Percentiles rank a stretch among this genome's conserved stretches.
Conservation (phyloP, 2,797 vertebrate species). For the Sardinella longiceps region DNA sequence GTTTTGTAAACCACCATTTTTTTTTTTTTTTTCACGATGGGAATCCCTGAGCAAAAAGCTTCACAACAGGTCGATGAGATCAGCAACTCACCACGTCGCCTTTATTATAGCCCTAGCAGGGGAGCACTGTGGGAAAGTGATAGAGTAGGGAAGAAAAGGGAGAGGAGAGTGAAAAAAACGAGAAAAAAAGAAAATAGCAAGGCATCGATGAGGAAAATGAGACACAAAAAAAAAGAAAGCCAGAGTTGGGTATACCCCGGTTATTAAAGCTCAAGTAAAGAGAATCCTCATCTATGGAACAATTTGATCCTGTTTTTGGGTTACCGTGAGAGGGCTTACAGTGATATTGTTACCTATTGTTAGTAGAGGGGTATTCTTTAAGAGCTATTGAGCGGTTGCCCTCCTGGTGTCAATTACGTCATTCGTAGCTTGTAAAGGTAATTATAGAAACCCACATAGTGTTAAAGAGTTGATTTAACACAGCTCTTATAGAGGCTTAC, state of each 20-base stretch:
- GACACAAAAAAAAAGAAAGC: constrained; percentile 47
- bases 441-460: constrained; percentile 62
- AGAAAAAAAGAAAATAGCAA: constrained; percentile 28
- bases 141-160: constrained; percentile 38
- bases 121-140: neutral
- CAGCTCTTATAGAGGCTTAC: constrained; percentile 46
- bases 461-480: constrained; percentile 52
- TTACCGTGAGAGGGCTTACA: constrained; percentile 57
- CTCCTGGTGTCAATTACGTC: constrained; percentile 69
- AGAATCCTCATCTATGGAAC: constrained; percentile 57
- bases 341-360: constrained; percentile 60
- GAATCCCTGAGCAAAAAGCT: neutral
- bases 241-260: neutral
- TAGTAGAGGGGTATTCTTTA: constrained; percentile 62
- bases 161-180: constrained; percentile 27
- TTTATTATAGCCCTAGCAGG: neutral
- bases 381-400: constrained; percentile 57
- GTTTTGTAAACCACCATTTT: neutral
- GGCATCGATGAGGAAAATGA: constrained; percentile 33
- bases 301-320: constrained; percentile 56
- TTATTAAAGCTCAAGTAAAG: constrained; percentile 38
- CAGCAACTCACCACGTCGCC: neutral
- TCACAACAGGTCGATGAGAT: neutral
- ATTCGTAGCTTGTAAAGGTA: constrained; percentile 62
- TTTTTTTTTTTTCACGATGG: neutral